Evolutionary conservation across 2,797 vertebrate species (phyloP), one percentile per base, ranked within the genome.

Genomic region (Microhierax caerulescens): DNA sequence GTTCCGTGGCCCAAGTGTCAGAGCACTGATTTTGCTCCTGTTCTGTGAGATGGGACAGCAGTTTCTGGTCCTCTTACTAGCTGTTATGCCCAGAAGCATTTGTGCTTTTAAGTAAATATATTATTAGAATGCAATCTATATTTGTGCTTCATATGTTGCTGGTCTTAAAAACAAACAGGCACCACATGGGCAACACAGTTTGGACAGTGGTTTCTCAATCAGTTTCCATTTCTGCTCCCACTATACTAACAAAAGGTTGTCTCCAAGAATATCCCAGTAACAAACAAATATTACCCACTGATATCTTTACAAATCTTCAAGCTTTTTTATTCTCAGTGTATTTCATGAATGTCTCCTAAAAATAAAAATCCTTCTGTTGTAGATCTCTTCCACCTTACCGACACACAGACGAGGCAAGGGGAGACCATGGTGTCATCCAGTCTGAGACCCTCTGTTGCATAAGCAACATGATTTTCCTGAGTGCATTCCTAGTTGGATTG

Each of bases 221-320:
- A n/a, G 21, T 60, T 88, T 92, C 51, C 20, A 12, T 90, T 97
- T 88, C 56, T 59, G 23, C 11, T 85, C 45, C 64, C 70, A 19
- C 60, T 56, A 48, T 9, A 28, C 28, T n/a, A 78, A 36, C 11
- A 43, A 13, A 61, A n/a, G 30, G 9, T 7, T 59, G 10, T 69
- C 54, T 72, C 13, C 37, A 60, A 59, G 37, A 24, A 22, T 53
- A 27, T 68, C 64, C 20, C 24, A 88, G 18, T 15, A 77, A 53
- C 2, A 74, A 89, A 43, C 6, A 53, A 72, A 63, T 20, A 2
- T 37, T 61, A 43, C 23, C 39, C 11, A 61, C n/a, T 56, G 34
- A 37, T 41, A 70, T 5, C 20, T 19, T 86, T 54, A 48, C 81
- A 91, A 90, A 65, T 18, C 15, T 50, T 76, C 41, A 61, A 76